Evolutionary conservation across 2,797 vertebrate genomes (phyloP).

Genomic region (Momotus momota): DNA sequence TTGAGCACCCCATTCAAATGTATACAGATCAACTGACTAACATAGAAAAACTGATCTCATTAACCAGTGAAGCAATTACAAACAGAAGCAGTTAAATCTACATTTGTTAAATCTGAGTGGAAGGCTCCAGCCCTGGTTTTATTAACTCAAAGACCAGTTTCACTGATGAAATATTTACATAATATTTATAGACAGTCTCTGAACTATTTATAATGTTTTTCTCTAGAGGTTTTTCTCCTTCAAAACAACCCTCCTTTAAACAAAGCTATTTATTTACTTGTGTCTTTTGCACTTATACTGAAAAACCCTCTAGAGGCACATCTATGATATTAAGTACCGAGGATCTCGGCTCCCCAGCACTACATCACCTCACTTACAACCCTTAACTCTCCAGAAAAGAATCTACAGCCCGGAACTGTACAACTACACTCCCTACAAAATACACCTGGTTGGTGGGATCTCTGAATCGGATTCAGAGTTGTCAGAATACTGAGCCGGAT

Average conservation of each 20-base stretch:
- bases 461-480: neutral
- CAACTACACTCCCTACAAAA: neutral
- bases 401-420: neutral
- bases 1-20: neutral
- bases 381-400: neutral
- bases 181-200: neutral
- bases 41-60: neutral
- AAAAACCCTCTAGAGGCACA: neutral
- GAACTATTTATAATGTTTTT: neutral
- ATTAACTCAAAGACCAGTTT: neutral
- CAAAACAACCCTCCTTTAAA: neutral
- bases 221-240: neutral
- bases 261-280: neutral
- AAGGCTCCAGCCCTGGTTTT: neutral
- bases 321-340: neutral
- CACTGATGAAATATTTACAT: neutral
- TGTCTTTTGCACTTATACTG: neutral
- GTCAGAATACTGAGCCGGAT: neutral
- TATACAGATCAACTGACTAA: neutral
- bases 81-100: neutral
- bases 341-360: neutral
- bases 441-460: rapidly evolving
- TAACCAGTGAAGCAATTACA: neutral
- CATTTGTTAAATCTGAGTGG: neutral
- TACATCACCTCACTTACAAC: neutral